Percentiles rank a stretch among this genome's conserved stretches.
Conservation (phyloP, 2,113 vertebrate species). For the Eclectus roratus region DNA sequence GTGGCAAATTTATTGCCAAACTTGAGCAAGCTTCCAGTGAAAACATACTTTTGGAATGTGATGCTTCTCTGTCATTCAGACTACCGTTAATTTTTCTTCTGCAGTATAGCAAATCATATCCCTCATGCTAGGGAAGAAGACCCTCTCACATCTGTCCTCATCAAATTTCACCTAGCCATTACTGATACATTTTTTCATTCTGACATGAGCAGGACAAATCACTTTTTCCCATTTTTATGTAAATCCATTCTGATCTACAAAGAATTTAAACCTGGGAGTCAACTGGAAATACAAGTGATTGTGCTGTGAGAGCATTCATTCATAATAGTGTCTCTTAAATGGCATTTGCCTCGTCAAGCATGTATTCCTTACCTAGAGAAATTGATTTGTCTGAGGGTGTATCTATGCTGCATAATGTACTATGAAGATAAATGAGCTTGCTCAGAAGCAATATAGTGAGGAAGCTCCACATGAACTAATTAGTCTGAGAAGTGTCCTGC, state of each 20-base stretch:
- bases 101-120: background rate
- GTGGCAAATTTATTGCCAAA: background rate
- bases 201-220: background rate
- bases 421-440: conserved; percentile 9
- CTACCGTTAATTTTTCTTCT: background rate
- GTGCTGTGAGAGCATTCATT: background rate
- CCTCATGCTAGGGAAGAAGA: background rate
- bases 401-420: background rate
- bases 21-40: background rate
- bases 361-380: background rate
- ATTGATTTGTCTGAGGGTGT: background rate
- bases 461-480: background rate
- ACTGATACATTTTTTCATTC: background rate
- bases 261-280: background rate
- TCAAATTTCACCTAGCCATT: background rate
- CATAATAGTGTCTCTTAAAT: background rate
- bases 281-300: background rate
- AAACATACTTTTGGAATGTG: background rate
- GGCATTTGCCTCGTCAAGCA: background rate
- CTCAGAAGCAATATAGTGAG: background rate
- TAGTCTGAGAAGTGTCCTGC: conserved; percentile 1
- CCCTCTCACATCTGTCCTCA: fast-evolving
- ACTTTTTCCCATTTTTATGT: background rate
- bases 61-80: background rate
- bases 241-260: background rate